Percentiles rank a stretch among this genome's conserved stretches.
Evolutionary conservation across 2,888 invertebrate species (phyloP).

Genomic region (Gerris lacustris): DNA sequence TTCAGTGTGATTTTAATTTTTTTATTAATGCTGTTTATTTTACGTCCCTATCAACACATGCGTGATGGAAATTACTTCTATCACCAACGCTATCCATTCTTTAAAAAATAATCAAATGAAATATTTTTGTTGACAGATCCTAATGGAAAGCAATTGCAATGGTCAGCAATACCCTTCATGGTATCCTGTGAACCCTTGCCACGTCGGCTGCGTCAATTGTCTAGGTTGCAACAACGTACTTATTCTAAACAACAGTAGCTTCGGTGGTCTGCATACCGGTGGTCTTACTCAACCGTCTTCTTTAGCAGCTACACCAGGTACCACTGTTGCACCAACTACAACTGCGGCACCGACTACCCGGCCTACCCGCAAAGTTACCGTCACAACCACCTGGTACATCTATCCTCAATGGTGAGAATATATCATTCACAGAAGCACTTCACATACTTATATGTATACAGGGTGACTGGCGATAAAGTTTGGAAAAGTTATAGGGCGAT

Average conservation of each 20-base stretch:
- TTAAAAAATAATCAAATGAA: too few species aligned
- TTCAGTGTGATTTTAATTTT: too few species aligned
- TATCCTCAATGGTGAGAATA: conserved; percentile 5
- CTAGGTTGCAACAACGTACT: conserved; percentile 2
- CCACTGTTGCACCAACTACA: not conserved
- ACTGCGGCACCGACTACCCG: not conserved
- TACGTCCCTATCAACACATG: too few species aligned
- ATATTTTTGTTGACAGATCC: too few species aligned
- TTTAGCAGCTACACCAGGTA: not conserved
- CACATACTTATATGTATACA: too few species aligned
- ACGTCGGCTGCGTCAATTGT: conserved; percentile 2
- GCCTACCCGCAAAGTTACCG: not conserved
- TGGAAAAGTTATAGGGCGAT: too few species aligned
- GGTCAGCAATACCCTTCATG: not conserved
- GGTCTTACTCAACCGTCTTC: not conserved
- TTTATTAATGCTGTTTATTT: too few species aligned
- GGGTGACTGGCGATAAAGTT: too few species aligned
- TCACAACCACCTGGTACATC: conserved; percentile 6
- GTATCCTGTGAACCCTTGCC: conserved; percentile 1
- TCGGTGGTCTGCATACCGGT: not conserved
- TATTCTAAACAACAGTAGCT: conserved; percentile 1
- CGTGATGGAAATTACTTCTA: too few species aligned
- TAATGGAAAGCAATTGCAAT: too few species aligned
- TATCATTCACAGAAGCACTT: too few species aligned
- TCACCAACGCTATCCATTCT: too few species aligned